Base-by-base conservation (phyloP, 1,140 invertebrate species). In the Platorchestia sp. region DNA sequence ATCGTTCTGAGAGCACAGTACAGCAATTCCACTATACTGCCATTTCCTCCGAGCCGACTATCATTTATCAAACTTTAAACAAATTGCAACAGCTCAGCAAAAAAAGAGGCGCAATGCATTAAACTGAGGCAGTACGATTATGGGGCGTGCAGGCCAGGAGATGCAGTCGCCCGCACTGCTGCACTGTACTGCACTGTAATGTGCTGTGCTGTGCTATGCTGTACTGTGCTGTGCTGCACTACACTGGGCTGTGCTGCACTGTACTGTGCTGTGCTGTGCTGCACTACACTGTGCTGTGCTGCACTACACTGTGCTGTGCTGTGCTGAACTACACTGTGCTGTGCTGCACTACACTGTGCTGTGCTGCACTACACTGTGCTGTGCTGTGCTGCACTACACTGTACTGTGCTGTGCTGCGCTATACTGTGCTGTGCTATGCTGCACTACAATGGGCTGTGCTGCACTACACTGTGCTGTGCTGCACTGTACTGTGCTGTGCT, bases 301-400 rank as follows among this genome's bases (percentile, higher is more conserved):
- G 36, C 36, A 36, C 41, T 40, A 42, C 36, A 14, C 36, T 87
- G 86, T 87, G 41, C 86, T 40, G 86, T 87, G 36, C 86, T 87
- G 86, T 5, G 86, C 86, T 87, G 86, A 10, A 42, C 86, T 87
- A 42, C 86, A 14, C 41, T 7, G 86, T 42, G 41, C 86, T 87
- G 86, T 87, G 86, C 86, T 42, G 86, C 36, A 42, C 86, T 87
- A 42, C 36, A 87, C 86, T 7, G 93, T 75, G 93, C 93, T 95
- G 93, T 43, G 42, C 42, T 75, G 93, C 36, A 75, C 93, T 95
- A 43, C 42, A 43, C 93, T 5, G 93, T 40, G 93, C 93, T 95
- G 93, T n/a, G 36, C 93, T 95, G 93, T 75, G 93, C 93, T 95
- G 93, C 36, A 75, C 42, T 95, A 43, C 93, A 75, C 93, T 7